Conservation (phyloP, 2,888 invertebrate genomes). For the Eulithis testata region DNA sequence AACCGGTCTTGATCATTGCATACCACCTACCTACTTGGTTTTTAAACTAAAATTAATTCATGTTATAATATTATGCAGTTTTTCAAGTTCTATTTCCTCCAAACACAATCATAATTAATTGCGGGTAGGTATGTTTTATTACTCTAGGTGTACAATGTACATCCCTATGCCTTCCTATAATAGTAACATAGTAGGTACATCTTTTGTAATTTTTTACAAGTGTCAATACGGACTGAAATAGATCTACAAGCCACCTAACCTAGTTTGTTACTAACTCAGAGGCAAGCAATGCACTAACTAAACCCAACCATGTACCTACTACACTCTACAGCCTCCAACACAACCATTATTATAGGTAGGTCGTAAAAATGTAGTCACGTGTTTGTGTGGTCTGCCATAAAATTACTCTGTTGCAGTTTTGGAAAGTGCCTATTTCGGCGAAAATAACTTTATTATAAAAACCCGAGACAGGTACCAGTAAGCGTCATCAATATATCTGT, state of each 20-base stretch:
- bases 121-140: background rate
- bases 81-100: slow-evolving; percentile 14
- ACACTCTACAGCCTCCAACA: too few relatives aligned
- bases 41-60: slow-evolving; percentile 1
- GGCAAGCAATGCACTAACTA: background rate
- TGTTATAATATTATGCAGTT: slow-evolving; percentile 4
- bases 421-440: slow-evolving; percentile 13
- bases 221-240: too few relatives aligned
- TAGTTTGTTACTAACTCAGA: background rate
- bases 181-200: too few relatives aligned
- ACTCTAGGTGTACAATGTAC: too few relatives aligned
- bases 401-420: slow-evolving; percentile 6
- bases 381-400: slow-evolving; percentile 7
- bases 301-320: too few relatives aligned
- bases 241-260: too few relatives aligned
- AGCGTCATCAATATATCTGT: too few relatives aligned
- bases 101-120: background rate
- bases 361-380: slow-evolving; percentile 2
- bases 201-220: too few relatives aligned
- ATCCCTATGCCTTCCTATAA: too few relatives aligned
- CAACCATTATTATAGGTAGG: too few relatives aligned
- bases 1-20: slow-evolving; percentile 19
- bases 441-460: background rate
- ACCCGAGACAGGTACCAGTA: too few relatives aligned
- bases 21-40: background rate